Evolutionary conservation across 2,888 invertebrate species (phyloP).

Genomic region (Pseudeuparius sepicola): DNA sequence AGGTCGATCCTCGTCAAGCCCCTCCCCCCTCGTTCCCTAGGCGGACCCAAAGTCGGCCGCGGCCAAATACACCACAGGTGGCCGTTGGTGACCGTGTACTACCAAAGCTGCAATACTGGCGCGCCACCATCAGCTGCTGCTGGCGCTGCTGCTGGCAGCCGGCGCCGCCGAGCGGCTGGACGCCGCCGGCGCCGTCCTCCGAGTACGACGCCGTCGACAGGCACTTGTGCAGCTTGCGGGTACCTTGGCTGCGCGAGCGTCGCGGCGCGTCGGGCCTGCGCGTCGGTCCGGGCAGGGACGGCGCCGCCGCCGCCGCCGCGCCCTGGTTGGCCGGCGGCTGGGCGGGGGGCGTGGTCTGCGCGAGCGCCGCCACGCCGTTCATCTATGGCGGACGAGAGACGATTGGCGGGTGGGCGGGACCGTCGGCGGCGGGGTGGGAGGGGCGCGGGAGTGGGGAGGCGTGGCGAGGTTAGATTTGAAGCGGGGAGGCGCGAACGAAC

Average conservation of each 20-base stretch:
- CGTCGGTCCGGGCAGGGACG: too few relatives aligned
- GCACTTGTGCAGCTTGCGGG: slow-evolving; percentile 86
- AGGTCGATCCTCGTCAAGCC: too few relatives aligned
- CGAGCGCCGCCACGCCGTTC: too few relatives aligned
- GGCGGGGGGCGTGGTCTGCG: too few relatives aligned
- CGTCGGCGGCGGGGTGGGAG: slow-evolving; percentile 32
- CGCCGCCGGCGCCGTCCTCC: slow-evolving; percentile 49
- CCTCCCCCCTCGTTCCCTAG: too few relatives aligned
- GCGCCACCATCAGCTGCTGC: slow-evolving; percentile 61
- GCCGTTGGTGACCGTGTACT: too few relatives aligned
- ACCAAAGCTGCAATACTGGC: slow-evolving; percentile 94
- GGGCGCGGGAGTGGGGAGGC: too few relatives aligned
- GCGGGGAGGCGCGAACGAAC: background rate
- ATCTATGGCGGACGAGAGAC: too few relatives aligned
- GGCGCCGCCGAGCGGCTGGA: slow-evolving; percentile 38
- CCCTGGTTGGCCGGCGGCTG: too few relatives aligned
- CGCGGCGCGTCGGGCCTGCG: slow-evolving; percentile 59
- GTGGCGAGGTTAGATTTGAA: slow-evolving; percentile 4
- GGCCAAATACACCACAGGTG: too few relatives aligned
- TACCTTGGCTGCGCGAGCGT: slow-evolving; percentile 85
- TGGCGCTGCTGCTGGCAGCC: slow-evolving; percentile 37
- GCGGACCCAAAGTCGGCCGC: too few relatives aligned
- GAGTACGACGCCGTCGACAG: slow-evolving; percentile 80
- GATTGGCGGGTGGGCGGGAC: slow-evolving; percentile 17
- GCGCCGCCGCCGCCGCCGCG: too few relatives aligned